Evolutionary conservation across 92 coral and sea anemone species (phyloP), one percentile per base, ranked within the genome.

Genomic region (Phenganax stokvisi): DNA sequence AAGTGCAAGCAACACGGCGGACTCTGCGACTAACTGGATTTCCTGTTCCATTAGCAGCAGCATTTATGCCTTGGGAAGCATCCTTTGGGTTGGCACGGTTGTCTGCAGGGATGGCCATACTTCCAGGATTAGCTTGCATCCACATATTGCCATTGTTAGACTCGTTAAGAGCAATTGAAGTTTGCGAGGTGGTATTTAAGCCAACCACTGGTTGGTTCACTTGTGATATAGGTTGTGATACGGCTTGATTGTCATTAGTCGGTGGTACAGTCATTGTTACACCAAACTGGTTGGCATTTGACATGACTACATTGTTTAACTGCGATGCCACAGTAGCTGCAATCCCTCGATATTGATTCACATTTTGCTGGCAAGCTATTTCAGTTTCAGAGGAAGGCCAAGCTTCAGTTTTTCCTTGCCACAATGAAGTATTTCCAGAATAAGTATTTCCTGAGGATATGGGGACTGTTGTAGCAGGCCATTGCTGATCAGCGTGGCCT

Each of bases 1-100:
- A 96, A 52, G 99, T 96, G 72, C 99, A 96, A 25, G 99, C 99
- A 3, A 96, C 96, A 11, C 99, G 90, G 20, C 99, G 99, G 54
- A 96, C 96, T 51, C 99, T 85, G 51, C 99, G 90, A 17, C 89
- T 90, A 30, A 84, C 80, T 9, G 90, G 56, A 16, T 47, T 54
- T 3, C 67, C 59, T 25, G 29, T 59, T 51, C 62, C 74, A 52
- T 79, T 73, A n/a, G 65, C 65, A 28, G 73, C 11, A 7, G 74
- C 20, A 47, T 63, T 65, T 73, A 15, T 20, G 25, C 52, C 60
- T 28, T 62, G 72, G 10, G 73, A n/a, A 51, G 51, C 47, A 20
- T 79, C 83, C 54, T 79, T 79, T 10, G 67, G 56, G 27, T 60
- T 60, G 15, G 17, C 72, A 20, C 17, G 69, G 29, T 44, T 63